A percentile compares a stretch with the other conserved stretches of the same genome.
Evolutionary conservation across 2,888 invertebrate species (phyloP).

Genomic region (Pseudococcus viburni): DNA sequence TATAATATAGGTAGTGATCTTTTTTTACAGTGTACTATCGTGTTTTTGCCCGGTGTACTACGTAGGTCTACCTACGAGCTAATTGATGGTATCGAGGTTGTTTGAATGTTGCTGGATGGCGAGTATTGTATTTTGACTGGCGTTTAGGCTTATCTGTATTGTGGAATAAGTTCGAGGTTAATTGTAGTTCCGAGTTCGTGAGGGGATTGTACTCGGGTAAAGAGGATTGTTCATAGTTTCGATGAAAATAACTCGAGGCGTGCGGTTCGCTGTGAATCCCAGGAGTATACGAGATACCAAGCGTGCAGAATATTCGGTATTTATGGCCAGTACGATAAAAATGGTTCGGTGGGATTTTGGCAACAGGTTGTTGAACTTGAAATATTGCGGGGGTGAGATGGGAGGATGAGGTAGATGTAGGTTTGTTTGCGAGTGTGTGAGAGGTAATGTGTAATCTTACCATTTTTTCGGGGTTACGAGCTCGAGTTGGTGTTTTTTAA

Average conservation of each 20-base stretch:
- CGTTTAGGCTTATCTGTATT: not conserved
- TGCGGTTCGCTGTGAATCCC: not conserved
- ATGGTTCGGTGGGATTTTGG: too few species aligned
- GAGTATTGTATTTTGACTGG: not conserved
- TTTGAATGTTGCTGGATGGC: not conserved
- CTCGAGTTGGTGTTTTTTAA: too few species aligned
- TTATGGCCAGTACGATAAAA: too few species aligned
- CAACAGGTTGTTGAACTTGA: too few species aligned
- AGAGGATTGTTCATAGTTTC: not conserved
- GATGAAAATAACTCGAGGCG: not conserved
- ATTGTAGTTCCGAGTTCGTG: not conserved
- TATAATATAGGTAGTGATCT: not conserved
- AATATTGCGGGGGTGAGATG: too few species aligned
- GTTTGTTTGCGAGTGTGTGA: too few species aligned
- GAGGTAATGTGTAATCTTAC: too few species aligned
- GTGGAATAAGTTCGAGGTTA: not conserved
- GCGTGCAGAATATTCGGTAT: too few species aligned
- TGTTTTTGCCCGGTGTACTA: too few species aligned
- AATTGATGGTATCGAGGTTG: not conserved
- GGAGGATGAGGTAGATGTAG: too few species aligned
- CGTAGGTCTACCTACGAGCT: not conserved
- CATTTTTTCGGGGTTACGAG: too few species aligned
- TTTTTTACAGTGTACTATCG: not conserved
- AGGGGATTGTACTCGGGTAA: not conserved
- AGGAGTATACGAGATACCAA: not conserved